phyloP scores from a whole-genome alignment of 2,888 invertebrate species.

The Anoncus sp. region DNA sequence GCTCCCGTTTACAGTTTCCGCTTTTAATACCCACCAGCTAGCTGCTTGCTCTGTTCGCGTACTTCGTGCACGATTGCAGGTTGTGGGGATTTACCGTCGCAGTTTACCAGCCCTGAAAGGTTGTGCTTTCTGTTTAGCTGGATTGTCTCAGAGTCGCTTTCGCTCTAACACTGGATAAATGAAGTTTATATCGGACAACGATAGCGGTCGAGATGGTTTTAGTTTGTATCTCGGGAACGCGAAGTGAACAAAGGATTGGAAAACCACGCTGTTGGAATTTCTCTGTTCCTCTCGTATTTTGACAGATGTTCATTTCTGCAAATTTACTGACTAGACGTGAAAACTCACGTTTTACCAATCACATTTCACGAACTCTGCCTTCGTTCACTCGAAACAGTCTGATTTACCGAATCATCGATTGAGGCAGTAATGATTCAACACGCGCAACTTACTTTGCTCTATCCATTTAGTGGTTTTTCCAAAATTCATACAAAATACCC shows the following conservation, averaged over 20 bases:
- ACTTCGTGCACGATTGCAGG: constrained; percentile 44
- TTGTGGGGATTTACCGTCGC: constrained; percentile 14
- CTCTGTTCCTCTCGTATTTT: neutral
- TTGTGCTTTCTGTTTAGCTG: constrained; percentile 10
- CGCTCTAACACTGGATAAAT: constrained; percentile 1
- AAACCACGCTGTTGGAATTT: neutral
- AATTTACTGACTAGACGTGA: too few relatives aligned
- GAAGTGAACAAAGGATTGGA: constrained; percentile 7
- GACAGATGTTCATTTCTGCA: too few relatives aligned
- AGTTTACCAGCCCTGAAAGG: neutral
- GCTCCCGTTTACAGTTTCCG: constrained; percentile 78
- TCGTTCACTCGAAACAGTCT: too few relatives aligned
- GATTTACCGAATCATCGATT: too few relatives aligned
- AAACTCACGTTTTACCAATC: too few relatives aligned
- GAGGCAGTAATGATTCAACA: too few relatives aligned
- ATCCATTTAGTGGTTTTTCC: too few relatives aligned
- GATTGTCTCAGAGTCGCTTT: constrained; percentile 19
- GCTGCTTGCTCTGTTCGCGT: constrained; percentile 61
- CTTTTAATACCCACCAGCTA: constrained; percentile 77
- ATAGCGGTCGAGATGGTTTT: neutral
- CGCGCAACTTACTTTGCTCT: too few relatives aligned
- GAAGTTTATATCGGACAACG: neutral
- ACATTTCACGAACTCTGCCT: too few relatives aligned
- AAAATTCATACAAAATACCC: too few relatives aligned
- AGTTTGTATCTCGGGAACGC: neutral